These are phyloP conservation scores for Emys orbicularis DNA, from an alignment of 2,797 vertebrate genomes.

Conservation along the genomic window DNA sequence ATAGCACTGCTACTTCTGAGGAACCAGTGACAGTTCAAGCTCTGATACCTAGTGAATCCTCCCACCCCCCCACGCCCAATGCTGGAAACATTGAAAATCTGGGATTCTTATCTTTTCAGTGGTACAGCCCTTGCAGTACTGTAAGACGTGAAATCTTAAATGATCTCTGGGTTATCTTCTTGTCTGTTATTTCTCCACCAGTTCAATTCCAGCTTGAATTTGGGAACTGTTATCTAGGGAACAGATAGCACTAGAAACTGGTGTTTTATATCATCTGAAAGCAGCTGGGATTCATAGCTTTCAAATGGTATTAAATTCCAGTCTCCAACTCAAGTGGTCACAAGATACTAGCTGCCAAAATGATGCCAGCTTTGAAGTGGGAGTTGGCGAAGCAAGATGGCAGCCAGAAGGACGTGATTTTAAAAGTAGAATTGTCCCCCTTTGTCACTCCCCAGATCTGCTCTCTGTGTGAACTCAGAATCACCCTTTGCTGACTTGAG, in stretches of 20 bases:
- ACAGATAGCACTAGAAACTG: neutral
- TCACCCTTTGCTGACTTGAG: neutral
- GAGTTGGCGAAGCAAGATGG: neutral
- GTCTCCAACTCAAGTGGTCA: neutral
- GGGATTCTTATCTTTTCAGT: neutral
- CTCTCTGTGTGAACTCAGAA: neutral
- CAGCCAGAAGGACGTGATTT: neutral
- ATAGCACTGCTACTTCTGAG: neutral
- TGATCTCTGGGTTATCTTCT: neutral
- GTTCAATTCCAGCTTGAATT: neutral
- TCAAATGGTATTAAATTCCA: neutral
- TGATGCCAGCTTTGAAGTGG: neutral
- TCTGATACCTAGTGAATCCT: neutral
- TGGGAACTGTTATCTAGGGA: neutral
- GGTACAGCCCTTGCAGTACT: neutral
- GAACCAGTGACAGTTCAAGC: neutral
- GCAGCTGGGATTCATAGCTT: neutral
- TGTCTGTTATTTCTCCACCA: neutral
- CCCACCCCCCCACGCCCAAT: rapidly evolving
- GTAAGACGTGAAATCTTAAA: neutral
- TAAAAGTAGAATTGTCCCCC: neutral
- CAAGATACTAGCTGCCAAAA: neutral
- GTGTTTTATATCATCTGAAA: neutral
- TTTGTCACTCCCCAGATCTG: neutral
- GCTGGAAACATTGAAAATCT: neutral